These are phyloP conservation scores for Emydoidea blandingii DNA, from an alignment of 2,797 vertebrate species.

Conservation along the genomic window DNA sequence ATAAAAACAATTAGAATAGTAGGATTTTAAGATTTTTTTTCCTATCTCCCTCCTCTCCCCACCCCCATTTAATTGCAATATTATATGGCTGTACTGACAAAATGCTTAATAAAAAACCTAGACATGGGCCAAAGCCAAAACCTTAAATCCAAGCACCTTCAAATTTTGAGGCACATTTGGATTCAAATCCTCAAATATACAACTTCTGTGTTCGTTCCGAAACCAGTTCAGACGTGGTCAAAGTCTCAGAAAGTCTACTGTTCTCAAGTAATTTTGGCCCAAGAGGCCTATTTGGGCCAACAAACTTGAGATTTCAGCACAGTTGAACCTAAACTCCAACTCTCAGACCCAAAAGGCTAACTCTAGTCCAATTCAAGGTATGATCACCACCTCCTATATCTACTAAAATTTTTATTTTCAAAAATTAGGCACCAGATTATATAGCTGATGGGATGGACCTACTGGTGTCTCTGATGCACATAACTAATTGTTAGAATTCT, in stretches of 20 bases:
- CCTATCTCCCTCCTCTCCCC: fast-evolving
- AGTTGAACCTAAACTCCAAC: neutral
- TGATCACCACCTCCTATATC: neutral
- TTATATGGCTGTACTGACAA: neutral
- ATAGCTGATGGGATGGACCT: neutral
- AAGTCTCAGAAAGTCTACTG: neutral
- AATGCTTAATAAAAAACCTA: neutral
- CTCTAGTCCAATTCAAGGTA: neutral
- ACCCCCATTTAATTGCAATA: neutral
- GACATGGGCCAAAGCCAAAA: neutral
- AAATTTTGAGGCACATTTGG: neutral
- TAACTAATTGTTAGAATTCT: neutral
- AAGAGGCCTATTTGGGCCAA: neutral
- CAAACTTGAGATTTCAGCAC: neutral
- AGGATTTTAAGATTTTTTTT: neutral
- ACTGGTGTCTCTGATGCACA: fast-evolving
- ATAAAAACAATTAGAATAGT: neutral
- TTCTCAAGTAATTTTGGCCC: fast-evolving
- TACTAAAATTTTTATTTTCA: neutral
- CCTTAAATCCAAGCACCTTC: neutral
- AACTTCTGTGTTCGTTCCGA: neutral
- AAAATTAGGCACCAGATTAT: neutral
- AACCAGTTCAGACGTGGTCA: neutral
- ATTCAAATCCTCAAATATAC: neutral
- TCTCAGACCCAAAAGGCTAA: neutral